phyloP scores from a whole-genome alignment of 1,140 invertebrate genomes.

The Orius insidiosus region DNA sequence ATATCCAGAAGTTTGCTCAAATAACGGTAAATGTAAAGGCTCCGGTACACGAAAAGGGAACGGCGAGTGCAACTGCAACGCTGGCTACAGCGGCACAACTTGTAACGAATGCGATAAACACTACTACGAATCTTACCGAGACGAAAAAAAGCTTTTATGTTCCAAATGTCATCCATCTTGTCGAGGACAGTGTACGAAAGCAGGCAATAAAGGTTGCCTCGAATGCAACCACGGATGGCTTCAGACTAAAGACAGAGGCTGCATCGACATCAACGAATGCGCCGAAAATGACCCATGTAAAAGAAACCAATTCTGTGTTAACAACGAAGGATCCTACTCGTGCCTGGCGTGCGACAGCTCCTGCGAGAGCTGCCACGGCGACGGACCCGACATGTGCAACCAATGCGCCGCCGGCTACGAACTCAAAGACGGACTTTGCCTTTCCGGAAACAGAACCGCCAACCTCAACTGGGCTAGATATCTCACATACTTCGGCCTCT shows the following conservation, averaged over 20 bases:
- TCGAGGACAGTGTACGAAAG: slow-evolving; percentile 54
- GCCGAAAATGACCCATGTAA: slow-evolving; percentile 43
- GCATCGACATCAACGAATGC: slow-evolving; percentile 88
- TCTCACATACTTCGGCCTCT: slow-evolving; percentile 60
- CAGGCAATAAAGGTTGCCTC: slow-evolving; percentile 63
- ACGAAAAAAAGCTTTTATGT: slow-evolving; percentile 61
- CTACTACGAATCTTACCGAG: slow-evolving; percentile 63
- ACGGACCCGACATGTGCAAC: slow-evolving; percentile 82
- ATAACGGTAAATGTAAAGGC: slow-evolving; percentile 88
- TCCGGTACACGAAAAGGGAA: slow-evolving; percentile 84
- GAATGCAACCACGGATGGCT: slow-evolving; percentile 71
- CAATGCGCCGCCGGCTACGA: slow-evolving; percentile 61
- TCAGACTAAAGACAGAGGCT: slow-evolving; percentile 59
- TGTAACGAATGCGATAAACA: slow-evolving; percentile 64
- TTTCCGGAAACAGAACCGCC: not conserved
- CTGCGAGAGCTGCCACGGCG: slow-evolving; percentile 69
- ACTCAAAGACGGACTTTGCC: slow-evolving; percentile 49
- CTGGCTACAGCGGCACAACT: slow-evolving; percentile 58
- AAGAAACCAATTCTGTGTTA: slow-evolving; percentile 75
- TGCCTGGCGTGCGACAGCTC: slow-evolving; percentile 67
- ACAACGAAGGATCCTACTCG: slow-evolving; percentile 71
- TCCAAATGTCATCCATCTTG: slow-evolving; percentile 73
- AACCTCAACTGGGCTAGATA: slow-evolving; percentile 36
- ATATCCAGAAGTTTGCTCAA: slow-evolving; percentile 55
- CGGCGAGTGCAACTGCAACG: slow-evolving; percentile 76